Percentiles rank a stretch among this genome's conserved stretches.
Evolutionary conservation across 2,888 invertebrate species (phyloP).

Genomic region (Embidobia sp.): DNA sequence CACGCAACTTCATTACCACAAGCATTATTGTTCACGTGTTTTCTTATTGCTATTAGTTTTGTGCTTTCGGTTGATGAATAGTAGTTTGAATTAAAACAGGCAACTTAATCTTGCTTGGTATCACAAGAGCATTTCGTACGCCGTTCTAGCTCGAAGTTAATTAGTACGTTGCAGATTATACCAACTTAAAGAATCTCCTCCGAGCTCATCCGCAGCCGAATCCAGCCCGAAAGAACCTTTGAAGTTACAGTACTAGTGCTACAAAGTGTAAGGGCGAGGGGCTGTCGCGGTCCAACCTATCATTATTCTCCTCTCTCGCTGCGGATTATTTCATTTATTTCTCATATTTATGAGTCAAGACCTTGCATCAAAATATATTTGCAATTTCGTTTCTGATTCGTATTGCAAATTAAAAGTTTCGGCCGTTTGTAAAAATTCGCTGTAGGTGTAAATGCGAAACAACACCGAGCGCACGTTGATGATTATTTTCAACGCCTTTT

Average conservation of each 20-base stretch:
- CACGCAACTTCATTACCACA: too few species aligned
- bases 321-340: slow-evolving; percentile 76
- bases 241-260: slow-evolving; percentile 54
- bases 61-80: slow-evolving; percentile 12
- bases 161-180: slow-evolving; percentile 62
- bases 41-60: background rate
- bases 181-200: slow-evolving; percentile 59
- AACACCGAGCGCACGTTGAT: too few species aligned
- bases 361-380: slow-evolving; percentile 52
- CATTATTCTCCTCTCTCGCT: slow-evolving; percentile 69
- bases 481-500: too few species aligned
- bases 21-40: too few species aligned
- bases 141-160: slow-evolving; percentile 59
- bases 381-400: slow-evolving; percentile 49
- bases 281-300: slow-evolving; percentile 70
- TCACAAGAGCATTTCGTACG: slow-evolving; percentile 45
- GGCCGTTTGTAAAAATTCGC: slow-evolving; percentile 3
- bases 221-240: slow-evolving; percentile 57
- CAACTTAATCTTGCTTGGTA: slow-evolving; percentile 36
- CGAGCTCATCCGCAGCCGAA: slow-evolving; percentile 57
- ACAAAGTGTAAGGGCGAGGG: slow-evolving; percentile 56
- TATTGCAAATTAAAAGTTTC: slow-evolving; percentile 42
- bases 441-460: slow-evolving; percentile 3
- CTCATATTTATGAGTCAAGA: slow-evolving; percentile 62
- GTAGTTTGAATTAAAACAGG: slow-evolving; percentile 33